Evolutionary conservation across 2,888 invertebrate species (phyloP).

Genomic region (Hesperia comma): DNA sequence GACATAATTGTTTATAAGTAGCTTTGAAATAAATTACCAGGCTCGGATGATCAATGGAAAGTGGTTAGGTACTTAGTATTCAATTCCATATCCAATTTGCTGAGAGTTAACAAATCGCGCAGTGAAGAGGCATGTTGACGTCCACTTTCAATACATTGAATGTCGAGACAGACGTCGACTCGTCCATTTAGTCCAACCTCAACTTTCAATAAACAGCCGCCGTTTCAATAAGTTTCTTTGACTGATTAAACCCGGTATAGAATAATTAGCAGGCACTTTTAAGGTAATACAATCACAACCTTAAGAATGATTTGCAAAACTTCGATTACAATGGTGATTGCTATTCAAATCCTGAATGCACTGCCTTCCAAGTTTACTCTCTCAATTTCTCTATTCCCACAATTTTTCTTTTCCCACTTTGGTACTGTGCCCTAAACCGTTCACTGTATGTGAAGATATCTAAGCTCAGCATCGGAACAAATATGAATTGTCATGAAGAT

Average conservation of each 20-base stretch:
- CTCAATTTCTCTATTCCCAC: no score
- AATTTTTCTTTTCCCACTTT: no score
- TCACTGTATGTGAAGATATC: no score
- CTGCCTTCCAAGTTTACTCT: no score
- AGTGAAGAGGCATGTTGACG: slow-evolving; percentile 1
- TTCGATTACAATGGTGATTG: no score
- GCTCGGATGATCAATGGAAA: slow-evolving; percentile 2
- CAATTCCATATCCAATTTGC: slow-evolving; percentile 2
- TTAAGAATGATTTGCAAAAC: no score
- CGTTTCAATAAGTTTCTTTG: background rate
- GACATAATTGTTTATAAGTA: background rate
- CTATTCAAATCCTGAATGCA: no score
- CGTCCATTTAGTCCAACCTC: slow-evolving; percentile 2
- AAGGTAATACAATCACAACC: no score
- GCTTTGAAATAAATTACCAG: background rate
- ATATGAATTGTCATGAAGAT: no score
- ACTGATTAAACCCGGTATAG: background rate
- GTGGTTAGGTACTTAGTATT: slow-evolving; percentile 1
- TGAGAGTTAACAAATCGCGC: slow-evolving; percentile 1
- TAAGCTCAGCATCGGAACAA: no score
- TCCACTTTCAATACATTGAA: slow-evolving; percentile 1
- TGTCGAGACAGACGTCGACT: background rate
- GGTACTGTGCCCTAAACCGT: no score
- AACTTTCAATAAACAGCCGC: background rate
- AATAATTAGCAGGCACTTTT: no score